Conservation (phyloP, 2,888 invertebrate species). For the Andrena camellia region DNA sequence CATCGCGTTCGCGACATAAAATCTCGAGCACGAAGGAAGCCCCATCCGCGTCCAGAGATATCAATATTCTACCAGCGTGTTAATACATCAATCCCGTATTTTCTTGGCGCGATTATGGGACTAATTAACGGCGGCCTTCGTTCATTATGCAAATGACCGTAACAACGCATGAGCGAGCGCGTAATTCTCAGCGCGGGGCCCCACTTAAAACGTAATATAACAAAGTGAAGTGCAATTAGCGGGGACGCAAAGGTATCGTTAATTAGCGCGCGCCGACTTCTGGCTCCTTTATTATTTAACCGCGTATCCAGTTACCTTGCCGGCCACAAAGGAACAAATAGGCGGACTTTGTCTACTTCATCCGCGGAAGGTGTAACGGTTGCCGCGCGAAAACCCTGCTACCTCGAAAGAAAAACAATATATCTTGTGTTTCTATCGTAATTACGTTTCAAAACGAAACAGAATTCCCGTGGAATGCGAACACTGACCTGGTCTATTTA, state of each 20-base stretch:
- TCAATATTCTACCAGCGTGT: constrained; percentile 66
- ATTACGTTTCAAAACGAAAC: constrained; percentile 54
- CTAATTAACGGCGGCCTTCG: constrained; percentile 80
- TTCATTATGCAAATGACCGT: constrained; percentile 82
- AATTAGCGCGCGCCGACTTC: constrained; percentile 73
- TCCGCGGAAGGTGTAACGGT: constrained; percentile 48
- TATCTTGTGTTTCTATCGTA: constrained; percentile 59
- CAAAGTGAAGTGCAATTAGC: constrained; percentile 77
- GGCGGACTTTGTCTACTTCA: constrained; percentile 69
- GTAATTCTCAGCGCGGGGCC: constrained; percentile 72
- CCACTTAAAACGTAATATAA: constrained; percentile 77
- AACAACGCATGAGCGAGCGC: constrained; percentile 78
- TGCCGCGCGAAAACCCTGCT: constrained; percentile 24
- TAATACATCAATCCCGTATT: constrained; percentile 72
- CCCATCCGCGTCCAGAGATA: background rate
- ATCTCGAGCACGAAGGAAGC: background rate
- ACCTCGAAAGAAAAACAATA: constrained; percentile 35
- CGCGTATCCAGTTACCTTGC: constrained; percentile 70
- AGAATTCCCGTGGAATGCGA: constrained; percentile 36
- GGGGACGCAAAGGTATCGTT: constrained; percentile 75
- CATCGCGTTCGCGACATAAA: background rate
- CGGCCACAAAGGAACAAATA: constrained; percentile 72
- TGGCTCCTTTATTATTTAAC: constrained; percentile 74
- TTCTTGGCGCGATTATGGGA: constrained; percentile 78
- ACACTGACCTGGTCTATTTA: constrained; percentile 22